phyloP scores from a whole-genome alignment of 2,888 invertebrate species.

The Helleia helle region DNA sequence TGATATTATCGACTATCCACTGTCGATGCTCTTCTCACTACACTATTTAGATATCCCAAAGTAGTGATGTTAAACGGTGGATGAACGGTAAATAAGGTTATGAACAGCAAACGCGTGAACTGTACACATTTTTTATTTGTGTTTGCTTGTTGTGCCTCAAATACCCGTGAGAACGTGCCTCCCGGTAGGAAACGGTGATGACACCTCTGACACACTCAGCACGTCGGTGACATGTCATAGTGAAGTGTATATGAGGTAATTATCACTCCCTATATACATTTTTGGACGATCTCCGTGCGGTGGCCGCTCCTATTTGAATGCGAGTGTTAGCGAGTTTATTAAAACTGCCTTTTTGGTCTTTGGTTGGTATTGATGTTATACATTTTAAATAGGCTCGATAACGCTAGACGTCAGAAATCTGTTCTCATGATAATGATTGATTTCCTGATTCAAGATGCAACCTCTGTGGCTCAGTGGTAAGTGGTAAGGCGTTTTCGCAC shows the following conservation, averaged over 20 bases:
- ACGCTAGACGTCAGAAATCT: too few relatives aligned
- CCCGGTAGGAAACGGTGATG: conserved; percentile 35
- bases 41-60: conserved; percentile 69
- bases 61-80: conserved; percentile 66
- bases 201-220: conserved; percentile 45
- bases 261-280: not conserved
- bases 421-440: too few relatives aligned
- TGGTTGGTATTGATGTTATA: too few relatives aligned
- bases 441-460: too few relatives aligned
- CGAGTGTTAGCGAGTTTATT: too few relatives aligned
- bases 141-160: conserved; percentile 54
- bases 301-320: too few relatives aligned
- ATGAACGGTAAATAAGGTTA: conserved; percentile 65
- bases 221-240: conserved; percentile 37
- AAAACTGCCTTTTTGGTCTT: too few relatives aligned
- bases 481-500: too few relatives aligned
- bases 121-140: conserved; percentile 71
- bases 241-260: not conserved
- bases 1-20: conserved; percentile 66
- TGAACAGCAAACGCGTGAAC: conserved; percentile 68
- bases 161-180: conserved; percentile 67
- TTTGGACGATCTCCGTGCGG: too few relatives aligned
- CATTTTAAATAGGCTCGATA: too few relatives aligned
- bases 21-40: conserved; percentile 68
- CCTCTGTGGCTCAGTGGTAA: too few relatives aligned